Evolutionary conservation across 2,797 vertebrate species (phyloP), one percentile per base, ranked within the genome.

Genomic region (Poeciliopsis infans): DNA sequence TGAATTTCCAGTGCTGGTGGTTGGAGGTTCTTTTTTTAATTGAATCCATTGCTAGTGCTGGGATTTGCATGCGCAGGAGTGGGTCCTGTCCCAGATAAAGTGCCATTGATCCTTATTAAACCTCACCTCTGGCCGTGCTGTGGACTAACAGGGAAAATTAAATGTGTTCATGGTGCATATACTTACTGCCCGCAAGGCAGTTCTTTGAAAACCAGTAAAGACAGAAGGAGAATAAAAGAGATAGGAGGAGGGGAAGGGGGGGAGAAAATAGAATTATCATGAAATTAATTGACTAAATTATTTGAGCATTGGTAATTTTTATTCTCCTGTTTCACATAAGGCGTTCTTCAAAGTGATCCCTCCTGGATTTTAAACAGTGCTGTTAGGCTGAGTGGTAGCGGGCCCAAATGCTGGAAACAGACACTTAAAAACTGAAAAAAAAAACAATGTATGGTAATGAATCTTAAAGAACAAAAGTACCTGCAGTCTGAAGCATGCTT

Each of bases 91-190:
- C 97, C 96, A 98, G 97, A 98, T 98, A 98, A 98, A 99, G 97
- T 97, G 96, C 97, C 97, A 98, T 98, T 98, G 97, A 99, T 98
- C 97, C 98, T 98, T 98, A 98, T 98, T 98, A 98, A 98, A 97
- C 96, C 97, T 97, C 97, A 98, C 98, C 97, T 98, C 97, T 98
- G 97, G 97, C 97, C 95, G 94, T 94, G 92, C 96, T 96, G 96
- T 97, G 96, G 97, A 97, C 97, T 97, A 97, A 98, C 96, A 96
- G 96, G 96, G 97, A 97, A 97, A 98, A 98, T 97, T 96, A 97
- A 98, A 97, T 95, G 97, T 96, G 96, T 97, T 97, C 96, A 97
- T 98, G 97, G 96, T 95, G 96, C 96, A 97, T 97, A 96, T 97
- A 96, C 96, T 97, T 97, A 97, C 87, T 96, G 95, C 95, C 95